Evolutionary conservation across 2,888 invertebrate species (phyloP).

Genomic region (Melanostoma scalare): DNA sequence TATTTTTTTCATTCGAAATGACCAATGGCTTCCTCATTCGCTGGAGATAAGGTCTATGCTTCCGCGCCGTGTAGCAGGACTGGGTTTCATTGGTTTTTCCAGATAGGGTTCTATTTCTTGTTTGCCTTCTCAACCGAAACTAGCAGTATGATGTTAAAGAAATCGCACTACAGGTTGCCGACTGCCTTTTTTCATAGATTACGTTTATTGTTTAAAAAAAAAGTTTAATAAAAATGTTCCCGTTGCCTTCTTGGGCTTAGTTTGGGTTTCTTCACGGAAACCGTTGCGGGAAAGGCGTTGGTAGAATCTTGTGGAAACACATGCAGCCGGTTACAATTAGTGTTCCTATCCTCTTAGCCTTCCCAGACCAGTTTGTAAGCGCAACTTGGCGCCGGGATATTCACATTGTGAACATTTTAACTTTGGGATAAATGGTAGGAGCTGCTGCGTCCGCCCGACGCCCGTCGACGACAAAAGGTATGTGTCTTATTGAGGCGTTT

Average conservation of each 20-base stretch:
- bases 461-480: conserved; percentile 98
- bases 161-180: too few relatives aligned
- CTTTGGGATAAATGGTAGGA: conserved; percentile 99
- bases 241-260: conserved; percentile 78
- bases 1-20: too few relatives aligned
- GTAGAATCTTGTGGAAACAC: conserved; percentile 96
- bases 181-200: too few relatives aligned
- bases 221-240: conserved; percentile 29
- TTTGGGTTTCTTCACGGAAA: conserved; percentile 89
- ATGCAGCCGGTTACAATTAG: conserved; percentile 86
- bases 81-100: too few relatives aligned
- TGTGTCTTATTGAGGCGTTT: conserved; percentile 90
- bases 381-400: conserved; percentile 95
- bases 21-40: too few relatives aligned
- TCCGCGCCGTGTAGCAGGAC: too few relatives aligned
- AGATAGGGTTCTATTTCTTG: too few relatives aligned
- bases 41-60: too few relatives aligned
- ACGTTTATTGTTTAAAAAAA: too few relatives aligned
- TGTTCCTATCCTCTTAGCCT: conserved; percentile 97
- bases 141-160: too few relatives aligned
- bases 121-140: too few relatives aligned
- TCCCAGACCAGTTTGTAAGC: conserved; percentile 99
- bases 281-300: conserved; percentile 94
- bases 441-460: conserved; percentile 90
- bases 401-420: conserved; percentile 98